Evolutionary conservation across 1,140 invertebrate genomes (phyloP), one percentile per base, ranked within the genome.

Genomic region (Trichonephila inaurata): DNA sequence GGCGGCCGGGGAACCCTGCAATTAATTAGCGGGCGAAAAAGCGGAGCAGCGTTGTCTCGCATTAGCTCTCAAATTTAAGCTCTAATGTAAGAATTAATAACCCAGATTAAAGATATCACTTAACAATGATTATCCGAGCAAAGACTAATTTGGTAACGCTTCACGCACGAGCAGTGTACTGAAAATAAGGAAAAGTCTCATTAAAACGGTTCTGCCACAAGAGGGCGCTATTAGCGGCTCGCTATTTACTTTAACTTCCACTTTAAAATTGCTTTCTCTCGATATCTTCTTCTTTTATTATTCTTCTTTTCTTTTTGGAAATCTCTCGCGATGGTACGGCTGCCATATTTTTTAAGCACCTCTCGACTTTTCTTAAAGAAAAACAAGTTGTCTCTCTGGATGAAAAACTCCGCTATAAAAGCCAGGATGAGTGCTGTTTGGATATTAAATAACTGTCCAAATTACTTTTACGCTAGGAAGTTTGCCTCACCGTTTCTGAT

Each of bases 71-170:
- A 58, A 93, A 93, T 93, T 93, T 93, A 93, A 89, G 86, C 92
- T 62, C 92, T 93, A 93, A 93, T 93, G 92, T 89, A 89, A 93
- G 92, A 93, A 93, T 93, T 93, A 93, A 93, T 93, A 93, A 93
- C 92, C 86, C 86, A 93, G 92, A 93, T 93, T 93, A 93, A 93
- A 88, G 92, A 93, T 93, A 93, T 93, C 92, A 93, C 92, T 93
- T 93, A 93, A 93, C 92, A 93, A 93, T 93, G 86, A 93, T 93
- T 93, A 93, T 93, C 92, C 72, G 72, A 10, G 92, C 92, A 86
- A 93, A 64, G 85, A 88, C 86, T 93, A 88, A 93, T 93, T 93
- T 93, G 66, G 92, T 93, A 93, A 93, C 92, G 92, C 92, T 93
- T 93, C 92, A 89, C 81, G 92, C 85, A 89, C 72, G 85, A 81